Base-by-base conservation (phyloP, 2,113 vertebrate species). In the Naja naja region DNA sequence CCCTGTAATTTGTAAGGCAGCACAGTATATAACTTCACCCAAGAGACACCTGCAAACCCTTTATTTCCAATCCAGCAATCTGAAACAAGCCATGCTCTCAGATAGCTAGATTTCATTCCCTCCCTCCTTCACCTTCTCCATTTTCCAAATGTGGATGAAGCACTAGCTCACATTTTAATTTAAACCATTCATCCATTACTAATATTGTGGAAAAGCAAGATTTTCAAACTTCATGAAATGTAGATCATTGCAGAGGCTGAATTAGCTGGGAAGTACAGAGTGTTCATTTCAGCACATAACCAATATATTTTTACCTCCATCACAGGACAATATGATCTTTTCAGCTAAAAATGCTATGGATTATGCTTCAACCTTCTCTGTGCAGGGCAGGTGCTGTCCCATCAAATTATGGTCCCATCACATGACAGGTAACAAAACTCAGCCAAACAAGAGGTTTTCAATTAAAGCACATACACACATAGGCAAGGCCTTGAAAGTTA, bases 41-140 rank as follows among this genome's bases (percentile, higher is more conserved):
- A 89, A 0, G 9, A 1, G 94, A 93, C 96, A 96, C 95, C 96
- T 97, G 96, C 2, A 25, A 94, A 74, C 87, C 74, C 95, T 96
- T 96, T 96, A 93, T 94, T 94, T 94, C 87, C 43, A 64, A 88
- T 90, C 93, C 93, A 96, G 93, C 47, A 89, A 74, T 64, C 43
- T 92, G 74, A 92, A 85, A 58, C 0, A 92, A 64, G 43, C 0
- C 0, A 87, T 54, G 86, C 54, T 92, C 92, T 91, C 92, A 34
- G 94, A 94, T 94, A 92, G 93, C 94, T 91, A 89, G 0, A 14
- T 58, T 96, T 94, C 94, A 90, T 91, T 27, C 94, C 58, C 64
- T 88, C 58, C 54, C 54, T 53, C 56, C 49, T 23, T 39, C 74
- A 81, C 81, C 81, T 39, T 93, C 87, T 20, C 87, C 88, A 58